Evolutionary conservation across 1,140 invertebrate genomes (phyloP).

Genomic region (Ctenoplectra terminalis): DNA sequence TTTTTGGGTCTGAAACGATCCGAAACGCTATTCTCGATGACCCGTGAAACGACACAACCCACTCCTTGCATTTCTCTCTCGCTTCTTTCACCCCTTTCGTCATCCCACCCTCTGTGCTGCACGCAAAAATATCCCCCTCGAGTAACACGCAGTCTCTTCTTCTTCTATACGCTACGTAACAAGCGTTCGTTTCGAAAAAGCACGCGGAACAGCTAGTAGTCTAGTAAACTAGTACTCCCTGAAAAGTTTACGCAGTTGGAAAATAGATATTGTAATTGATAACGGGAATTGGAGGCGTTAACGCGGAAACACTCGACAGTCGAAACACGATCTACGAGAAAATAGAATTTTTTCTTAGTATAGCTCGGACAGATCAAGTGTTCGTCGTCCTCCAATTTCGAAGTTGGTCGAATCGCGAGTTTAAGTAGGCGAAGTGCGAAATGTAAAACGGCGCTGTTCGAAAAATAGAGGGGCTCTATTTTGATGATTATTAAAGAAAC

Average conservation of each 20-base stretch:
- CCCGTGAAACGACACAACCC: constrained; percentile 21
- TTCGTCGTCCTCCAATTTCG: neutral
- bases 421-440: neutral
- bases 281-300: constrained; percentile 2
- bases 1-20: constrained; percentile 5
- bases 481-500: no score
- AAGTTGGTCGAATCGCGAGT: neutral
- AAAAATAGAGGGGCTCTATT: no score
- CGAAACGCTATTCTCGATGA: constrained; percentile 6
- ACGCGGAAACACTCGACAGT: neutral
- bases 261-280: constrained; percentile 14
- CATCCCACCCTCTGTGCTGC: neutral
- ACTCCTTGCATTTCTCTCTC: neutral
- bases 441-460: no score
- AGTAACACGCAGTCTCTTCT: neutral
- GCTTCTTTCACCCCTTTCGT: neutral
- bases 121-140: constrained; percentile 22
- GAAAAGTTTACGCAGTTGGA: constrained; percentile 8
- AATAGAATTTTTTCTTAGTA: neutral
- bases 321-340: constrained; percentile 2
- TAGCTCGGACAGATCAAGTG: constrained; percentile 2
- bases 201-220: neutral
- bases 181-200: neutral
- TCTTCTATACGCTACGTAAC: neutral
- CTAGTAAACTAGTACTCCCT: constrained; percentile 28